Evolutionary conservation across 2,113 vertebrate species (phyloP).

Genomic region (Mungos mungo): DNA sequence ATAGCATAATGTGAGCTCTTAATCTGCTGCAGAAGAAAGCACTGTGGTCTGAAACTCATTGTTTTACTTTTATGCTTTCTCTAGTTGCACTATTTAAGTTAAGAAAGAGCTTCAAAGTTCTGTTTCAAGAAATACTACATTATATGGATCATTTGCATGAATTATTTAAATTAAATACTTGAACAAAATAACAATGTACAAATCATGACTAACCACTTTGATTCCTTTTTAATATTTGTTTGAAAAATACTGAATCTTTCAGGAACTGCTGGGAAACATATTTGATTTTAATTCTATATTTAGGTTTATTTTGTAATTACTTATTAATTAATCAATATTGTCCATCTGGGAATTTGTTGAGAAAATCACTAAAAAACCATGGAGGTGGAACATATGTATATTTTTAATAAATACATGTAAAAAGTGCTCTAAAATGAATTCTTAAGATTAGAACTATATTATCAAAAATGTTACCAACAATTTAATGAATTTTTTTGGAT

Average conservation of each 20-base stretch:
- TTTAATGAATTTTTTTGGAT: not conserved
- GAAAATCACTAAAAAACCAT: constrained; percentile 12
- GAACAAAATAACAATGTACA: constrained; percentile 63
- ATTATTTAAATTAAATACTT: constrained; percentile 75
- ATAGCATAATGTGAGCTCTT: constrained; percentile 75
- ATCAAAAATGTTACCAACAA: not conserved
- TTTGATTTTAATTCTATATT: constrained; percentile 68
- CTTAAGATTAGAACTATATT: not conserved
- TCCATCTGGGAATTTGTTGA: constrained; percentile 28
- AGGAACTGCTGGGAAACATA: constrained; percentile 57
- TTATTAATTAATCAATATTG: constrained; percentile 56
- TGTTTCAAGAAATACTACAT: constrained; percentile 47
- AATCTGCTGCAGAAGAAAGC: constrained; percentile 64
- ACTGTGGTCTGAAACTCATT: constrained; percentile 73
- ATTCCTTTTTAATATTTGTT: constrained; percentile 69
- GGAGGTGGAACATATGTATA: not conserved
- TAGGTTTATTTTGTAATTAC: constrained; percentile 47
- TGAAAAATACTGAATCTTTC: constrained; percentile 70
- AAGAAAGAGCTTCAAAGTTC: constrained; percentile 66
- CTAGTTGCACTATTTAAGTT: constrained; percentile 64
- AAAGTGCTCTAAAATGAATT: constrained; percentile 13
- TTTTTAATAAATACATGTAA: constrained; percentile 19
- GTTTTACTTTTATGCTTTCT: constrained; percentile 69
- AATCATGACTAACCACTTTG: constrained; percentile 70
- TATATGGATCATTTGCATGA: constrained; percentile 59